These are phyloP conservation scores for Pachyuromys duprasi DNA, from an alignment of 2,797 vertebrate species.

Conservation along the genomic window DNA sequence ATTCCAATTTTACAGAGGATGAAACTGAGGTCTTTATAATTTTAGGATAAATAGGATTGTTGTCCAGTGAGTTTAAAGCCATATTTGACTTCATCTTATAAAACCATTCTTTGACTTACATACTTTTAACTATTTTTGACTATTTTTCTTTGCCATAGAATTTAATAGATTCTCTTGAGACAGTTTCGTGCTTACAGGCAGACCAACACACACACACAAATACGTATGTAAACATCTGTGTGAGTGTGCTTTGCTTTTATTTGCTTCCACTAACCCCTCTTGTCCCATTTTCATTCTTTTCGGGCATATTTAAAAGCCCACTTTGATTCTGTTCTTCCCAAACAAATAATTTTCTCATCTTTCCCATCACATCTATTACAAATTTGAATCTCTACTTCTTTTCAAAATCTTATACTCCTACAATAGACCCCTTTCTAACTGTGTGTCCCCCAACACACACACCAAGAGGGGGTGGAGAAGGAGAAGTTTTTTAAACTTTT, in stretches of 20 bases:
- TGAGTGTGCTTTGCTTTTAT: background rate
- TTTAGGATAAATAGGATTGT: constrained; percentile 51
- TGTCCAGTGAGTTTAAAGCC: constrained; percentile 1
- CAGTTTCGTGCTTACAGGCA: background rate
- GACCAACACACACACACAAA: too few species aligned
- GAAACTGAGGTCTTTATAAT: constrained; percentile 72
- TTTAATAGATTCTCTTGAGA: background rate
- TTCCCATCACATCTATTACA: background rate
- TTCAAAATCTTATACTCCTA: background rate
- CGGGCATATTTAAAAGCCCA: too few species aligned
- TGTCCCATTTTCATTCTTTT: background rate
- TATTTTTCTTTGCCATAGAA: background rate
- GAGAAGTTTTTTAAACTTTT: too few species aligned
- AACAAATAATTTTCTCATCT: background rate
- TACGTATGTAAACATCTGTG: background rate
- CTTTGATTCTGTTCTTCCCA: background rate
- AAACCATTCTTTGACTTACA: background rate
- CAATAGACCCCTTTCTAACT: background rate
- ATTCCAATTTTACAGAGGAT: constrained; percentile 75
- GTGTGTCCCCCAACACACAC: background rate
- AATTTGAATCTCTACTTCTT: background rate
- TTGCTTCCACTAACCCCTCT: background rate
- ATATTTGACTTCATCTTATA: background rate
- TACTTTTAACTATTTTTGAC: background rate
- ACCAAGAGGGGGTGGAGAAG: background rate